Conservation (phyloP, 2,888 invertebrate genomes). For the Erebia palarica region DNA sequence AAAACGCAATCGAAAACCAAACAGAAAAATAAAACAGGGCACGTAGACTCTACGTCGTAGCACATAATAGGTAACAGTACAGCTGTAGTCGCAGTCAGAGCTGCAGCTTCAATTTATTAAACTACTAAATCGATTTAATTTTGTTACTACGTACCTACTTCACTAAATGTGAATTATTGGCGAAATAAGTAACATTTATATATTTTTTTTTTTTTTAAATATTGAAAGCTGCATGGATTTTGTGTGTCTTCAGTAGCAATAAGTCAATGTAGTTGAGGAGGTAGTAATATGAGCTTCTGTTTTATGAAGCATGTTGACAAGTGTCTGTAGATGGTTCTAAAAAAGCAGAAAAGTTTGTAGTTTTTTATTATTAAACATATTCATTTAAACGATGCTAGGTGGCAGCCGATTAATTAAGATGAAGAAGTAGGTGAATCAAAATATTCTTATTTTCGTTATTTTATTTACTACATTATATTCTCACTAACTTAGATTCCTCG, state of each 20-base stretch:
- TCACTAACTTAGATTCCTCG: no score
- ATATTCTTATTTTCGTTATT: background rate
- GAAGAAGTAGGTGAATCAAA: background rate
- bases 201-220: constrained; percentile 7
- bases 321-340: constrained; percentile 60
- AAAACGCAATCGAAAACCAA: no score
- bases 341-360: constrained; percentile 18
- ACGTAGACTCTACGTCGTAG: no score
- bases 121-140: no score
- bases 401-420: background rate
- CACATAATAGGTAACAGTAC: no score
- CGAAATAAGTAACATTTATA: no score
- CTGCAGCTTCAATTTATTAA: no score
- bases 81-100: no score
- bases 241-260: constrained; percentile 48
- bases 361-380: no score
- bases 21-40: no score
- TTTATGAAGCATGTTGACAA: constrained; percentile 69
- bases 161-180: no score
- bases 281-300: constrained; percentile 61
- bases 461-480: background rate
- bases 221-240: constrained; percentile 37
- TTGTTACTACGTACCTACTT: no score
- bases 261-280: constrained; percentile 52
- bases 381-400: background rate